Evolutionary conservation across 2,888 invertebrate species (phyloP), one percentile per base, ranked within the genome.

Genomic region (Mesorhabditis sp.): DNA sequence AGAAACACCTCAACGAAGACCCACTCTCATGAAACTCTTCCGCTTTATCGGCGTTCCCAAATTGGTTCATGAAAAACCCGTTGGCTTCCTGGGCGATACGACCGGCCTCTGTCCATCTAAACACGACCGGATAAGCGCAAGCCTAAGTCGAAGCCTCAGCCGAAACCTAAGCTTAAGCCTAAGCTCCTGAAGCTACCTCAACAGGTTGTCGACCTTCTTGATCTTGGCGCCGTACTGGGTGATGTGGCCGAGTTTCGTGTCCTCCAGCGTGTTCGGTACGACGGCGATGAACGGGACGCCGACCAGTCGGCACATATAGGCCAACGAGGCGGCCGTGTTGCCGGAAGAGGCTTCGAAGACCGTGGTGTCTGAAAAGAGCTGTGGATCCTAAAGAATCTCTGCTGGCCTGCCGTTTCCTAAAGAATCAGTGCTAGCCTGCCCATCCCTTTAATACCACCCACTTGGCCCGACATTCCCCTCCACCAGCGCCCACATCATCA

Each of bases 271-370:
- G 44, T 77, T 74, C 0, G 77, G 77, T 5, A 73, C 79, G 28
- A 82, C 73, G 6, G 82, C 80, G 2, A 77, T 75, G 61, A 80
- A 82, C 43, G 70, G 68, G 15, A 80, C 70, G 7, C 78, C 80
- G 61, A 82, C 67, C 45, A 79, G 50, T 58, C 65, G 43, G 67
- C 80, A 78, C 76, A 82, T 78, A 68, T 78, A 82, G 4, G 79
- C 82, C 62, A 81, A 71, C n/a, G 78, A 75, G 50, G 77, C 74
- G 0, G 82, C 82, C 4, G 82, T 82, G 69, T 82, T 82, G 3
- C 82, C 82, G 13, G 77, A 77, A 6, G 82, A 81, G 4, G 82
- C 80, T 65, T 82, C 82, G 66, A 74, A 80, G 15, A 82, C 79
- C 7, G 75, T 75, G 4, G 77, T 78, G 15, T 45, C 74, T 72